Evolutionary conservation across 2,797 vertebrate species (phyloP).

Genomic region (Anableps anableps): DNA sequence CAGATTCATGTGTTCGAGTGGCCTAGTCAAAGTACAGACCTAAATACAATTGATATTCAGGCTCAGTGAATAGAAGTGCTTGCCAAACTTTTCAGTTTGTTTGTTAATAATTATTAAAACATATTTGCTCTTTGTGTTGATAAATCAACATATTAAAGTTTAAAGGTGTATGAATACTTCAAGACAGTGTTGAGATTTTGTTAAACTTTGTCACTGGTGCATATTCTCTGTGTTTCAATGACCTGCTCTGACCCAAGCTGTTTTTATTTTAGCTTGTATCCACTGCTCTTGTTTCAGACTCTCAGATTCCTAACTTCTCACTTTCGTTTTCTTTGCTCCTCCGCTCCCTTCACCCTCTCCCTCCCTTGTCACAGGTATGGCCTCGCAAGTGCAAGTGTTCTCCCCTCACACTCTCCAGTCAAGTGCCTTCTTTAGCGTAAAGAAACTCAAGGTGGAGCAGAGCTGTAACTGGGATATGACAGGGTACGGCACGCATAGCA

Average conservation of each 20-base stretch:
- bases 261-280: conserved; percentile 80
- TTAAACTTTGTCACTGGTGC: conserved; percentile 20
- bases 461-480: conserved; percentile 99
- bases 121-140: background rate
- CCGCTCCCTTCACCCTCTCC: conserved; percentile 43
- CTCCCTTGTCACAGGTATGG: conserved; percentile 89
- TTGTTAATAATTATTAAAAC: background rate
- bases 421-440: conserved; percentile 99
- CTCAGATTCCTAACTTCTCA: conserved; percentile 79
- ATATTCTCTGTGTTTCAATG: conserved; percentile 57
- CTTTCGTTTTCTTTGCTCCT: conserved; percentile 63
- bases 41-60: too few relatives aligned
- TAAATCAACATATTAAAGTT: background rate
- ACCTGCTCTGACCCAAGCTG: conserved; percentile 70
- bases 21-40: too few relatives aligned
- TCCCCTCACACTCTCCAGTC: conserved; percentile 97
- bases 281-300: conserved; percentile 75
- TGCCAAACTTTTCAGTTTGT: background rate
- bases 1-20: background rate
- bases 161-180: background rate
- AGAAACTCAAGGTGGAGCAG: conserved; percentile 99
- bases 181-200: background rate
- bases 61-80: background rate
- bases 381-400: conserved; percentile 99
- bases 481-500: conserved; percentile 98